Evolutionary conservation across 2,113 vertebrate genomes (phyloP), one percentile per base, ranked within the genome.

Genomic region (Rana temporaria): DNA sequence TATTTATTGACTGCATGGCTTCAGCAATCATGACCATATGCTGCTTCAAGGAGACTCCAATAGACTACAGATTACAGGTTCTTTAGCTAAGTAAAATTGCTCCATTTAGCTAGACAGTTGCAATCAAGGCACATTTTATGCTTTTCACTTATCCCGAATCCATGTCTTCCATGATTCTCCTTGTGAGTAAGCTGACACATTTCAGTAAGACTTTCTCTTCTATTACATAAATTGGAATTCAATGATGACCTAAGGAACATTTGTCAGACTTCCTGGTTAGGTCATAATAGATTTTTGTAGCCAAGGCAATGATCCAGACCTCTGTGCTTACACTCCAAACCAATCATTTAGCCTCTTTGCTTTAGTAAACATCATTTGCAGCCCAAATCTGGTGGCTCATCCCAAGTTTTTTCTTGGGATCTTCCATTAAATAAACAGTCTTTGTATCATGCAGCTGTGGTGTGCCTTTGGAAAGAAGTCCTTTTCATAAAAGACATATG

Each of bases 1-100:
- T 63, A 64, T 64, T 77, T 77, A 77, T 48, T 64, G 38, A 77
- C 20, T 19, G 64, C 64, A 67, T 67, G 32, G 64, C 64, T 38
- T 67, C 11, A 4, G 18, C 32, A 64, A 6, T 38, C 57, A 38
- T 62, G n/a, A 15, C 59, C 74, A 77, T 52, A 64, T 60, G 34
- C 19, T 76, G 9, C 34, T 63, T 38, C 4, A 65, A 38, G 60
- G 34, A 34, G 12, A 22, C 16, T 55, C 22, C 69, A 55, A 71
- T 30, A 55, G 69, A 59, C 52, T 60, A 20, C 55, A 20, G 30
- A 68, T 67, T 79, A 42, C 12, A 59, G 52, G 57, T 57, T 24
- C 5, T 38, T 57, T 32, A 64, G 59, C 7, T 32, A 56, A 66
- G 48, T 52, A 24, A 48, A 42, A 62, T n/a, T 6, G n/a, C 4